phyloP scores from a whole-genome alignment of 2,888 invertebrate species.

The Rosalia funebris region DNA sequence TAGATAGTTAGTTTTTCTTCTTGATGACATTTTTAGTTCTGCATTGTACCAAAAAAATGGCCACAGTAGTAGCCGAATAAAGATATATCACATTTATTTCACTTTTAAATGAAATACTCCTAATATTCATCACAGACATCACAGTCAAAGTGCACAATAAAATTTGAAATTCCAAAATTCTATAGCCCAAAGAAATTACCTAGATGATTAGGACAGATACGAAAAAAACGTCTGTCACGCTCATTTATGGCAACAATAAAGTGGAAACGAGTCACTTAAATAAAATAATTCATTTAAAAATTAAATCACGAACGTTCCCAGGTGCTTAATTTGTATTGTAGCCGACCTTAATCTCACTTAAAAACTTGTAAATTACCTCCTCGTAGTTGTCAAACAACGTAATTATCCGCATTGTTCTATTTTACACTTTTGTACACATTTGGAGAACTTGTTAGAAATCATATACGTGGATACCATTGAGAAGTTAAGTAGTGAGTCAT shows the following conservation, averaged over 20 bases:
- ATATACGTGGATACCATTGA: background rate
- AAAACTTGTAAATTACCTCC: constrained; percentile 11
- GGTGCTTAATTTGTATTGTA: constrained; percentile 12
- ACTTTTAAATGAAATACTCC: no score
- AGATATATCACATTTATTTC: no score
- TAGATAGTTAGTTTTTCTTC: no score
- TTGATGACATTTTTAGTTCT: no score
- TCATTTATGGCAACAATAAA: background rate
- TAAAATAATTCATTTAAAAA: constrained; percentile 8
- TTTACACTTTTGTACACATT: constrained; percentile 7
- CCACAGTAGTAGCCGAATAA: no score
- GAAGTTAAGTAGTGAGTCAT: background rate
- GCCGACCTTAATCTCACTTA: constrained; percentile 3
- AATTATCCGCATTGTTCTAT: constrained; percentile 14
- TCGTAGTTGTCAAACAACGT: constrained; percentile 10
- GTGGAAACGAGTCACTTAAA: background rate
- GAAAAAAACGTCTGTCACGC: background rate
- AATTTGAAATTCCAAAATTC: background rate
- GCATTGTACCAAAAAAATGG: no score
- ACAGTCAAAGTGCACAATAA: no score
- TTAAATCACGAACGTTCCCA: constrained; percentile 10
- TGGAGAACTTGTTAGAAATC: constrained; percentile 1
- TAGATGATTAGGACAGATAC: background rate
- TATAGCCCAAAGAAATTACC: background rate
- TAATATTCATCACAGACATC: no score